These are phyloP conservation scores for Callitettix versicolor DNA, from an alignment of 1,140 invertebrate species.

Conservation along the genomic window DNA sequence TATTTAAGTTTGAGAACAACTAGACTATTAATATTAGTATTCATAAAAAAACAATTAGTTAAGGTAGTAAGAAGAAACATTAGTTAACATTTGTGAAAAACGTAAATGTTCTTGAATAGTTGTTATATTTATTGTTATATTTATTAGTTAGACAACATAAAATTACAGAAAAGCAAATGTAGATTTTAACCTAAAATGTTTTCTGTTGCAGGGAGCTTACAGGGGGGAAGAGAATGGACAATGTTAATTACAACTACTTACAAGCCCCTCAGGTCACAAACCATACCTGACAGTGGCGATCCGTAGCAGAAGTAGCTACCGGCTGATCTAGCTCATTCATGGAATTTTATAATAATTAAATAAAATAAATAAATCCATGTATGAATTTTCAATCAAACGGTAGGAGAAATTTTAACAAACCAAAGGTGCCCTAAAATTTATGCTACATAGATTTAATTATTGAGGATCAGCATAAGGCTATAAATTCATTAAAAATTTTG, in stretches of 20 bases:
- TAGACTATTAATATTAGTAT: too few species aligned
- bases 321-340: not conserved
- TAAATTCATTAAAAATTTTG: slow-evolving; percentile 15
- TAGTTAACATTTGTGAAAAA: too few species aligned
- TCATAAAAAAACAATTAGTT: too few species aligned
- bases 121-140: too few species aligned
- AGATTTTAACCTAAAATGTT: slow-evolving; percentile 20
- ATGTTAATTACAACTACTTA: slow-evolving; percentile 40
- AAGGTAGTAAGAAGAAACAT: too few species aligned
- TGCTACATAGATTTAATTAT: slow-evolving; percentile 17
- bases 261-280: slow-evolving; percentile 17
- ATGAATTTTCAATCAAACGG: not conserved
- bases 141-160: too few species aligned
- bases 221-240: slow-evolving; percentile 59
- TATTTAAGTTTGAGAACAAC: too few species aligned
- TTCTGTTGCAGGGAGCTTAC: slow-evolving; percentile 42
- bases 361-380: not conserved
- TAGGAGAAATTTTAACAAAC: slow-evolving; percentile 17
- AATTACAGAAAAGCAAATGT: too few species aligned
- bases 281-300: slow-evolving; percentile 19
- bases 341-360: not conserved
- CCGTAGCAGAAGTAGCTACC: slow-evolving; percentile 1
- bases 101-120: too few species aligned
- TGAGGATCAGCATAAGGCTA: slow-evolving; percentile 13
- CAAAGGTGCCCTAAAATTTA: slow-evolving; percentile 24